Conservation (phyloP, 2,888 invertebrate genomes). For the Trissoscelio sp. region DNA sequence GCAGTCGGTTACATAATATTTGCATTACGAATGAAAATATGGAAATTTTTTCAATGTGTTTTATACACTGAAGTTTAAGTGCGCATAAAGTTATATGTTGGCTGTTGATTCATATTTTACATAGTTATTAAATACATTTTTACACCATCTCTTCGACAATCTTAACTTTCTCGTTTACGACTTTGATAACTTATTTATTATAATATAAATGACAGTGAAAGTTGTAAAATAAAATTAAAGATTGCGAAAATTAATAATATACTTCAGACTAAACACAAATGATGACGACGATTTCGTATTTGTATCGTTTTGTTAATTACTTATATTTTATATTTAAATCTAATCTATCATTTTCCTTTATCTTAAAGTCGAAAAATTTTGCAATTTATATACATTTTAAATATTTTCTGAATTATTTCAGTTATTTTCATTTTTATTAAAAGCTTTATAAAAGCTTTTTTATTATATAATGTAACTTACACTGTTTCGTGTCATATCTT, state of each 20-base stretch:
- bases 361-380: no score
- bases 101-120: constrained; percentile 10
- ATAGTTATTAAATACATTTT: constrained; percentile 33
- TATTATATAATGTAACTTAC: no score
- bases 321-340: constrained; percentile 16
- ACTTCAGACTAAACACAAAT: constrained; percentile 19
- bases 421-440: no score
- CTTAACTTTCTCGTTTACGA: constrained; percentile 42
- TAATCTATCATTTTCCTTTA: not conserved
- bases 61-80: not conserved
- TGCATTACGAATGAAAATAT: no score
- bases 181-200: constrained; percentile 55
- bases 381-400: no score
- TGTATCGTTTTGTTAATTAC: constrained; percentile 1
- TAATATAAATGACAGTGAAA: constrained; percentile 55
- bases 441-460: no score
- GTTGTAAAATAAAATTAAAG: constrained; percentile 42
- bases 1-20: no score
- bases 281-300: constrained; percentile 27
- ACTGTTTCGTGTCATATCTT: no score
- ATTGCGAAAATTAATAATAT: constrained; percentile 33
- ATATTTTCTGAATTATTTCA: no score
- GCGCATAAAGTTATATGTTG: constrained; percentile 24
- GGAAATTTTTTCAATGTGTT: no score
- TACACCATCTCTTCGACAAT: constrained; percentile 2